These are phyloP conservation scores for Hemibagrus guttatus DNA, from an alignment of 2,797 vertebrate species.

Conservation along the genomic window DNA sequence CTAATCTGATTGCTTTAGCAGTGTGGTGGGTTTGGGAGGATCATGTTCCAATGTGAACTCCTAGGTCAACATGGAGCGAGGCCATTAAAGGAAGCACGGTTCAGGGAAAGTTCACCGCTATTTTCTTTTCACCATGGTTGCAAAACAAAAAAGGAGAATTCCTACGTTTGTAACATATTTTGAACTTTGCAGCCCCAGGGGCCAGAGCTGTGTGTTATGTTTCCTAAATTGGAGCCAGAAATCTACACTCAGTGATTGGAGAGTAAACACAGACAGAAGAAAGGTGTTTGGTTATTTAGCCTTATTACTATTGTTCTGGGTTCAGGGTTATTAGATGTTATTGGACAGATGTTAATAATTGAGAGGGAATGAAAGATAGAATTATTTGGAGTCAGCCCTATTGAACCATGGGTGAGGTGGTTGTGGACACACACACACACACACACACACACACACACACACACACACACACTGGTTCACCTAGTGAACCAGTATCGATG, in stretches of 20 bases:
- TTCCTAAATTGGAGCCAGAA: conserved; percentile 85
- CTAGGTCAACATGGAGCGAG: conserved; percentile 91
- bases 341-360: not conserved
- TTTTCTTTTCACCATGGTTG: conserved; percentile 94
- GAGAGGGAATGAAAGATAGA: not conserved
- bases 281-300: conserved; percentile 62
- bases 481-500: too few species aligned
- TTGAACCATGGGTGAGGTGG: not conserved
- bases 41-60: conserved; percentile 90
- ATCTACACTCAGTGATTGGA: conserved; percentile 76
- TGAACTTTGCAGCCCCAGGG: conserved; percentile 74
- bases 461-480: too few species aligned
- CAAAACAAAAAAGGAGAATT: conserved; percentile 82
- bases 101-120: conserved; percentile 99
- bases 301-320: conserved; percentile 58
- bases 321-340: not conserved
- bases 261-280: conserved; percentile 74
- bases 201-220: conserved; percentile 74
- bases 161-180: conserved; percentile 86
- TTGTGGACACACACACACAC: not conserved
- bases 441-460: too few species aligned
- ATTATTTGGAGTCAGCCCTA: not conserved
- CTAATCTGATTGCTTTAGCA: conserved; percentile 97
- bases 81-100: conserved; percentile 94
- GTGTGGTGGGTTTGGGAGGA: conserved; percentile 90